phyloP scores from a whole-genome alignment of 2,888 invertebrate species.

The Trachelus tabidus region DNA sequence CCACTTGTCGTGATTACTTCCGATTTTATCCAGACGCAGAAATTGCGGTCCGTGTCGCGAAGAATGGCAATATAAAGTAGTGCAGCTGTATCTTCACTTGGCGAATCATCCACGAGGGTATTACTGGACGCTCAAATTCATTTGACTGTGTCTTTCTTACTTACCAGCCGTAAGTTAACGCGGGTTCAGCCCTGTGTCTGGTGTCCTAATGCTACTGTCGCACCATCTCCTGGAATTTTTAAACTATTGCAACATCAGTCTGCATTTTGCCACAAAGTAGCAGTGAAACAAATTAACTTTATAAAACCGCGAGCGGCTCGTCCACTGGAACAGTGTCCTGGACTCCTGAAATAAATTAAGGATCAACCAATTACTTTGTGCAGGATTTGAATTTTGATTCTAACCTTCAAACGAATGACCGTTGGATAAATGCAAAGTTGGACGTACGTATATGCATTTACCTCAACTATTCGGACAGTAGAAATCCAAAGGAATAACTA shows the following conservation, averaged over 20 bases:
- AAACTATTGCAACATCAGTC: too few relatives aligned
- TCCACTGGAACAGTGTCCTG: too few relatives aligned
- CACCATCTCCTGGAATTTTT: background rate
- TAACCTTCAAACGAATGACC: background rate
- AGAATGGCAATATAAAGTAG: conserved; percentile 40
- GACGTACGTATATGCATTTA: background rate
- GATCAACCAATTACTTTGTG: too few relatives aligned
- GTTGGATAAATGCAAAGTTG: background rate
- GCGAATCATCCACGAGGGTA: background rate
- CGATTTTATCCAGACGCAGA: conserved; percentile 49
- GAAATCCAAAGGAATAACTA: background rate
- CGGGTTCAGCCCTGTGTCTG: background rate
- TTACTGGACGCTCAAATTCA: background rate
- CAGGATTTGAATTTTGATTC: too few relatives aligned
- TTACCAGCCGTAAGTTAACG: background rate
- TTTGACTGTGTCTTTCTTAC: background rate
- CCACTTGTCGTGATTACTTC: conserved; percentile 61
- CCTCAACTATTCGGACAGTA: background rate
- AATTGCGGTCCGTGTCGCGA: conserved; percentile 30
- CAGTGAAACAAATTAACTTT: too few relatives aligned
- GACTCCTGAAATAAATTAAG: too few relatives aligned
- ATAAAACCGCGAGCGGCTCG: too few relatives aligned
- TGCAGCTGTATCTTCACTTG: conserved; percentile 24
- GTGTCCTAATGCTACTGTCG: background rate
- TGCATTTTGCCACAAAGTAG: too few relatives aligned